phyloP scores from a whole-genome alignment of 1,140 invertebrate species.

The Pogonomyrmex californicus region DNA sequence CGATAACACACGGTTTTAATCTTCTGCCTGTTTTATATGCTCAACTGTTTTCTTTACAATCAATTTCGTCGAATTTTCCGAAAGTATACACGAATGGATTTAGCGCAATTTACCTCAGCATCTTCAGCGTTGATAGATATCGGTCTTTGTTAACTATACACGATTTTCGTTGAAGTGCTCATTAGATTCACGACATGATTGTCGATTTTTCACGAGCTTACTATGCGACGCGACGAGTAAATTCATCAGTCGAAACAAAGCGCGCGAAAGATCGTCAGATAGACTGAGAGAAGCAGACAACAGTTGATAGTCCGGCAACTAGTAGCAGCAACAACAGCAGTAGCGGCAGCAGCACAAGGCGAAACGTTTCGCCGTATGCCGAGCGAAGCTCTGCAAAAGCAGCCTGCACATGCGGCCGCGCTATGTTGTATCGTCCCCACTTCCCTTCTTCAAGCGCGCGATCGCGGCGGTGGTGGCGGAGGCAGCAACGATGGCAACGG shows the following conservation, averaged over 20 bases:
- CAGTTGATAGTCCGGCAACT: slow-evolving; percentile 64
- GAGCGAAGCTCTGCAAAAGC: slow-evolving; percentile 77
- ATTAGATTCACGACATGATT: slow-evolving; percentile 42
- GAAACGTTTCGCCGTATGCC: slow-evolving; percentile 76
- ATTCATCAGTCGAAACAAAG: slow-evolving; percentile 69
- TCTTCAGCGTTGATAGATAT: slow-evolving; percentile 21
- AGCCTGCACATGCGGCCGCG: slow-evolving; percentile 72
- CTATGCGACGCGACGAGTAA: slow-evolving; percentile 62
- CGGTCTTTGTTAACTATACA: slow-evolving; percentile 33
- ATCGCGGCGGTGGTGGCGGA: slow-evolving; percentile 55
- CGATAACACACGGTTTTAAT: neutral
- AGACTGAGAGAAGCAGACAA: slow-evolving; percentile 73
- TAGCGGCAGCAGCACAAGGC: slow-evolving; percentile 70
- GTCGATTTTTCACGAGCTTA: slow-evolving; percentile 18
- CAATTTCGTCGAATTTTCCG: neutral
- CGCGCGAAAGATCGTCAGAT: slow-evolving; percentile 74
- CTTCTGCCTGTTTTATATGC: neutral
- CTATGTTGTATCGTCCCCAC: slow-evolving; percentile 74
- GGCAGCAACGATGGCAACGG: slow-evolving; percentile 35
- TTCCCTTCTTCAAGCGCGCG: slow-evolving; percentile 72
- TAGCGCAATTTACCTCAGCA: slow-evolving; percentile 37
- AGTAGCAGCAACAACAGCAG: slow-evolving; percentile 65
- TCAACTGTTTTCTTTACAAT: neutral
- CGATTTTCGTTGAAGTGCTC: neutral
- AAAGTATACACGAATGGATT: slow-evolving; percentile 12